These are phyloP conservation scores for Cynopterus sphinx DNA, from an alignment of 2,797 vertebrate genomes.

Conservation along the genomic window DNA sequence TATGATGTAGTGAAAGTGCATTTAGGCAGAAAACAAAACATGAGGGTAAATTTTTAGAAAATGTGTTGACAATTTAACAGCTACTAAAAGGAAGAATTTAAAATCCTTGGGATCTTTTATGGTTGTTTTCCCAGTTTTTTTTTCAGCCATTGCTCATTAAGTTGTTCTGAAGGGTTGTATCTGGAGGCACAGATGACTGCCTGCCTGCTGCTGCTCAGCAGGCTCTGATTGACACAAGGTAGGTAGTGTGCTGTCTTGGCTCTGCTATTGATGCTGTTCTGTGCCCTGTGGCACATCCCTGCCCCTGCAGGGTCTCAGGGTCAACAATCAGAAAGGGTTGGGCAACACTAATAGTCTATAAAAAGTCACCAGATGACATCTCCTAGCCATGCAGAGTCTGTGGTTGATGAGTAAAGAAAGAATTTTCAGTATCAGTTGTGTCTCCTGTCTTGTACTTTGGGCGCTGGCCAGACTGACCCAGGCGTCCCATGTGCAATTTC, in stretches of 20 bases:
- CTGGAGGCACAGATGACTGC: neutral
- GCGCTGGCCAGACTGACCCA: neutral
- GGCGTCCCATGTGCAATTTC: neutral
- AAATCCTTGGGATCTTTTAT: conserved; percentile 39
- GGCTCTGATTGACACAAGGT: neutral
- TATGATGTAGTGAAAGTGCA: conserved; percentile 63
- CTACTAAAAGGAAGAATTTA: conserved; percentile 65
- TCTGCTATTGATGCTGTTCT: neutral
- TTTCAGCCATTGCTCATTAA: neutral
- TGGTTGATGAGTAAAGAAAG: neutral
- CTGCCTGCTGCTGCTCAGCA: neutral
- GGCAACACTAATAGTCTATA: neutral
- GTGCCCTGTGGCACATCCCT: neutral
- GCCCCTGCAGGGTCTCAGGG: neutral
- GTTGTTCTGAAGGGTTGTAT: neutral
- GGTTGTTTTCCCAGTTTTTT: neutral
- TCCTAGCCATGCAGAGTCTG: neutral
- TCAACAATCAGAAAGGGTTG: neutral
- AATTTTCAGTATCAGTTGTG: neutral
- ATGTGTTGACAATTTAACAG: conserved; percentile 72
- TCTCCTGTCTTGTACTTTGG: neutral
- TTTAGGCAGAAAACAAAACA: conserved; percentile 63
- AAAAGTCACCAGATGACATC: neutral
- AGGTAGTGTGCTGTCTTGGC: neutral
- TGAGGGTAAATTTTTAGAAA: conserved; percentile 71